Percentiles rank a stretch among this genome's conserved stretches.
These are phyloP conservation scores for Zaprionus lachaisei DNA, from an alignment of 1,140 invertebrate species.

Conservation along the genomic window DNA sequence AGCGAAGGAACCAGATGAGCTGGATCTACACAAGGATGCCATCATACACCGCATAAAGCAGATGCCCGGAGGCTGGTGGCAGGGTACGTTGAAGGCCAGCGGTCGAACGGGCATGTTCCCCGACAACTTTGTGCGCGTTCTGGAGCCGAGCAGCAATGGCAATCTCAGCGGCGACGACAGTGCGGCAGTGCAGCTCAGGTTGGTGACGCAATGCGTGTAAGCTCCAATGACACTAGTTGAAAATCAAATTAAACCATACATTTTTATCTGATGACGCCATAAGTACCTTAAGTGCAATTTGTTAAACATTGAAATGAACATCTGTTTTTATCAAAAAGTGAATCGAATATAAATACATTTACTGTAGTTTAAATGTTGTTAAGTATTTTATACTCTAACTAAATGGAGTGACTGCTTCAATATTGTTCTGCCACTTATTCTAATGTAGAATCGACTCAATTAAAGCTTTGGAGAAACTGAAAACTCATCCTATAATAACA, in stretches of 20 bases:
- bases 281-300: too few relatives aligned
- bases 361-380: too few relatives aligned
- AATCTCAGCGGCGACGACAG: constrained; percentile 71
- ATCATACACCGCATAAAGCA: constrained; percentile 93
- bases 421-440: too few relatives aligned
- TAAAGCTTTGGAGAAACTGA: neutral
- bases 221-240: constrained; percentile 47
- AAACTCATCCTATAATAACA: neutral
- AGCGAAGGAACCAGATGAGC: constrained; percentile 92
- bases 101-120: constrained; percentile 98
- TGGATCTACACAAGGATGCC: constrained; percentile 95
- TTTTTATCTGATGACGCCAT: too few relatives aligned
- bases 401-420: too few relatives aligned
- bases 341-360: too few relatives aligned
- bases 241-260: neutral
- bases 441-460: too few relatives aligned
- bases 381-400: too few relatives aligned
- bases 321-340: too few relatives aligned
- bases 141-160: constrained; percentile 77
- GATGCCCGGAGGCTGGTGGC: constrained; percentile 97
- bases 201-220: constrained; percentile 38
- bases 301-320: too few relatives aligned
- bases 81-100: constrained; percentile 91
- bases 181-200: constrained; percentile 78
- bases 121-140: constrained; percentile 96